Percentiles rank a stretch among this genome's conserved stretches.
Evolutionary conservation across 2,113 vertebrate genomes (phyloP).

Genomic region (Carassius gibelio): DNA sequence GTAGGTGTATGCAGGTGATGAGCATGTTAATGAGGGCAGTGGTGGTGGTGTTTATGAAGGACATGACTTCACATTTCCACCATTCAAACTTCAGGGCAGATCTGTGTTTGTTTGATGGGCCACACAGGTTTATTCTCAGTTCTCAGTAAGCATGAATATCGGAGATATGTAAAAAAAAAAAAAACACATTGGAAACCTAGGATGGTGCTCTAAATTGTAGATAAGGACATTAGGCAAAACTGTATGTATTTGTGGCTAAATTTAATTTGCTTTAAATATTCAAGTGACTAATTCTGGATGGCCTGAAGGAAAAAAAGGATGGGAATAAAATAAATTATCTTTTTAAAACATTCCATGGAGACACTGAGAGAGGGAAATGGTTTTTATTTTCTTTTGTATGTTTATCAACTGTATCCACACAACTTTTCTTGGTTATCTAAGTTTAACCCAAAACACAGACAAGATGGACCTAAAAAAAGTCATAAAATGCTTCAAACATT

Average conservation of each 20-base stretch:
- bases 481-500: too few species aligned
- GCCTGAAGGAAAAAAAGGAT: not conserved
- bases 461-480: too few species aligned
- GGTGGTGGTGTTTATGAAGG: constrained; percentile 2
- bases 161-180: not conserved
- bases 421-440: too few species aligned
- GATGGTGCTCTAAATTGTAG: not conserved
- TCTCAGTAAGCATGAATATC: not conserved
- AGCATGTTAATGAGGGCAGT: constrained; percentile 26
- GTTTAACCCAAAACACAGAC: too few species aligned
- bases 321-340: not conserved
- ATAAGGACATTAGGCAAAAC: constrained; percentile 5
- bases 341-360: not conserved
- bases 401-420: too few species aligned
- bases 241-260: not conserved
- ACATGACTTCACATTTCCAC: not conserved
- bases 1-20: constrained; percentile 10
- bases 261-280: constrained; percentile 12
- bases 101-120: not conserved
- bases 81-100: not conserved
- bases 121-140: not conserved
- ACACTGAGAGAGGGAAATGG: not conserved
- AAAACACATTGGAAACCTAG: not conserved
- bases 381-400: not conserved
- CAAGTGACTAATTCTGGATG: not conserved